A percentile compares a stretch with the other conserved stretches of the same genome.
phyloP scores from a whole-genome alignment of 2,797 vertebrate species.

The Lepidocolaptes lacrymiger region DNA sequence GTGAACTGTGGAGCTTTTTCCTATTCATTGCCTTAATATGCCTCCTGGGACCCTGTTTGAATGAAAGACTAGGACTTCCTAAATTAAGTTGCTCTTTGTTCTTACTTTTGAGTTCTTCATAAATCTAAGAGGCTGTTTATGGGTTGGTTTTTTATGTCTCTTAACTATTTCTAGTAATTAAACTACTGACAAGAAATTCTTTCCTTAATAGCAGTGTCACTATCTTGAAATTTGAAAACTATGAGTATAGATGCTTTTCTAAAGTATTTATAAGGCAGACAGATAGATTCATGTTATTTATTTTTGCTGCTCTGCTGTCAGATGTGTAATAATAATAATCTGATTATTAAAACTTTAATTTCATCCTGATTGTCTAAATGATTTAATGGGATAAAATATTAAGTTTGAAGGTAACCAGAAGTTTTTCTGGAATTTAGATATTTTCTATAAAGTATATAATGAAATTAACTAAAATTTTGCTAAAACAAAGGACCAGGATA shows the following conservation, averaged over 20 bases:
- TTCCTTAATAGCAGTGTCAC: background rate
- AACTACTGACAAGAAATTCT: constrained; percentile 11
- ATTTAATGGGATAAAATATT: constrained; percentile 23
- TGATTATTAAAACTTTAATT: constrained; percentile 17
- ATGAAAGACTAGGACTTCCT: constrained; percentile 75
- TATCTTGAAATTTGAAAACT: background rate
- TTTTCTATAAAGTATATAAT: background rate
- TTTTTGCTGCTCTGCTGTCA: constrained; percentile 20
- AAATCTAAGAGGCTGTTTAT: constrained; percentile 10
- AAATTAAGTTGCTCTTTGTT: constrained; percentile 79
- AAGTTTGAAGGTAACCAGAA: constrained; percentile 12
- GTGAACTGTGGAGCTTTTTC: constrained; percentile 82
- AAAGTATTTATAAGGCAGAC: background rate
- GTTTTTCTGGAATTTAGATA: background rate
- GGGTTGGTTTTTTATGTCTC: constrained; percentile 50
- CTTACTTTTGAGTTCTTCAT: constrained; percentile 73
- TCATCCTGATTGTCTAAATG: constrained; percentile 10
- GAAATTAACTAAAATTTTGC: background rate
- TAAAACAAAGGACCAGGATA: background rate
- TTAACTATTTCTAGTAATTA: constrained; percentile 64
- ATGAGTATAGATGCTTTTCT: background rate
- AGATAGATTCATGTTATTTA: background rate
- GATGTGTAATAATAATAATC: background rate
- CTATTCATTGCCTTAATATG: constrained; percentile 86
- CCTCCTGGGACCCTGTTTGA: constrained; percentile 81